Base-by-base conservation (phyloP, 2,113 vertebrate species). In the Pseudonaja textilis region DNA sequence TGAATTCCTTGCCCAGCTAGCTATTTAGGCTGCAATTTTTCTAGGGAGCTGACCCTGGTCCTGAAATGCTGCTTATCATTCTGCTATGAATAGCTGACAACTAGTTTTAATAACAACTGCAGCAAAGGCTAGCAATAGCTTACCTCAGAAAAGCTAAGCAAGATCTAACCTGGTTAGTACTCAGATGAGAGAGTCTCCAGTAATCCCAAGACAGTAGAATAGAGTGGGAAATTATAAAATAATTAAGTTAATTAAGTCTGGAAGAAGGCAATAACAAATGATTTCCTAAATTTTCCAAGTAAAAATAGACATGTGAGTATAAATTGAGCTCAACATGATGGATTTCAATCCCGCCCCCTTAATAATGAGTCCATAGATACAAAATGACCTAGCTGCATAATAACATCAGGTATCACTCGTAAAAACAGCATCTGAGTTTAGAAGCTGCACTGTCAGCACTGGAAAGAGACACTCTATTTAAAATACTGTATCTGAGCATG, bases 41-140 rank as follows among this genome's bases (percentile, higher is more conserved):
- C n/a, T 6, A 42, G n/a, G 45, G 92, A 64, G 16, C 92, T 90
- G n/a, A 54, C 89, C 89, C 4, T 64, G 88, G 45, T 93, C n/a
- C 56, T 87, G 69, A 16, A 92, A 89, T 25, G 23, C 7, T n/a
- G 52, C 2, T 3, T 10, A 16, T 52, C 26, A 87, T 87, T 87
- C 29, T 87, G 5, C n/a, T 54, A 29, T 42, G 34, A 85, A 39
- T 3, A 87, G 87, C 23, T 54, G 86, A 42, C n/a, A 85, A 34
- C 57, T 50, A 26, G 52, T 2, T 81, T 45, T 61, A 61, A 86
- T 29, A 45, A 55, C 14, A 52, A 18, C 14, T 86, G 3, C 12
- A 74, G 4, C 16, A 47, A 52, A 5, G 23, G 18, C 18, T 81
- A 81, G 74, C 74, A 81, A 81, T 81, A 39, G 34, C 20, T 18